Percentiles rank a stretch among this genome's conserved stretches.
Conservation (phyloP, 2,888 invertebrate genomes). For the Tolmerus cingulatus region DNA sequence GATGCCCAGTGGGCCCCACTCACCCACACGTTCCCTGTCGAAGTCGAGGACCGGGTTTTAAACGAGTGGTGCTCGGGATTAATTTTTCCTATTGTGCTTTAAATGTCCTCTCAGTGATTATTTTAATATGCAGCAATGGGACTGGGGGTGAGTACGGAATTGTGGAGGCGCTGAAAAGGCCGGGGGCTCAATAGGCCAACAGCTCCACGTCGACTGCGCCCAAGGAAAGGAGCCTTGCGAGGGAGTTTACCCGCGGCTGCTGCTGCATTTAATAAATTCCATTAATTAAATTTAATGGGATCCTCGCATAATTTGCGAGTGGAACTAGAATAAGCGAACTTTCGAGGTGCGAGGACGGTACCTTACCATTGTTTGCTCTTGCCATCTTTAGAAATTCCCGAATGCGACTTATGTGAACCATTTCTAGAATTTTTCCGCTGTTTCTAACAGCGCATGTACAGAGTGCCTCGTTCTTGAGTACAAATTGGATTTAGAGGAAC, state of each 20-base stretch:
- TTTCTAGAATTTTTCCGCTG: background rate
- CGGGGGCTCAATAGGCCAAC: background rate
- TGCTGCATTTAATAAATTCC: background rate
- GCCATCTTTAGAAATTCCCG: background rate
- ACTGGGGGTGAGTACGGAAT: background rate
- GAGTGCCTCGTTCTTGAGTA: background rate
- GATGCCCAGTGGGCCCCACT: background rate
- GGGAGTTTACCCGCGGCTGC: background rate
- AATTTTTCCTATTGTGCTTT: background rate
- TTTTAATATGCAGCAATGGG: background rate
- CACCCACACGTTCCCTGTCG: background rate
- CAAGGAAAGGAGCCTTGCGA: background rate
- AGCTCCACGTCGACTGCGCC: background rate
- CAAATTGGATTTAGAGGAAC: background rate
- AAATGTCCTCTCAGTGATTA: background rate
- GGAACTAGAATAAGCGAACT: background rate
- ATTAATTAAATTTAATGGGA: background rate
- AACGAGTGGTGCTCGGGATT: background rate
- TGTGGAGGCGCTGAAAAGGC: background rate
- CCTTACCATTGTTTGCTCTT: background rate
- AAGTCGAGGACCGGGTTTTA: background rate
- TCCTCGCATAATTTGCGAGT: background rate
- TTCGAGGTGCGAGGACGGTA: background rate
- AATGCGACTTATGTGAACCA: background rate
- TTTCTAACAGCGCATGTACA: background rate